These are phyloP conservation scores for Excalfactoria chinensis DNA, from an alignment of 2,113 vertebrate species.

Conservation along the genomic window DNA sequence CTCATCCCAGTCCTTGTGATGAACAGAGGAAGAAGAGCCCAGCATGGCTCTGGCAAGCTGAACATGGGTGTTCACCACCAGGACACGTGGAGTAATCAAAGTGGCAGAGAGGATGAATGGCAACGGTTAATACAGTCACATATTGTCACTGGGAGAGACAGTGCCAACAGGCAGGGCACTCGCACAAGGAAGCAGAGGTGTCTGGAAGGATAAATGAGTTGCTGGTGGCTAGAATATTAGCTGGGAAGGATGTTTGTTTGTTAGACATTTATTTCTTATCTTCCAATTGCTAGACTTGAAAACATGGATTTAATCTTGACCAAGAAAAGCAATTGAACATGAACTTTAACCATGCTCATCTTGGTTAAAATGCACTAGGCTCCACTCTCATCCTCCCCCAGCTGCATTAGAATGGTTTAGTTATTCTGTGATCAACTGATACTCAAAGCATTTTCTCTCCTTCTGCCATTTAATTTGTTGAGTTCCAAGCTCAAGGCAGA, in stretches of 20 bases:
- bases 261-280: neutral
- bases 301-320: neutral
- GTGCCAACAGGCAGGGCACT: neutral
- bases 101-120: fast-evolving
- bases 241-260: fast-evolving
- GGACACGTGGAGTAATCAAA: fast-evolving
- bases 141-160: neutral
- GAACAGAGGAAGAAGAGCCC: neutral
- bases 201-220: fast-evolving
- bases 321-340: neutral
- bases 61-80: fast-evolving
- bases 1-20: neutral
- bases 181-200: neutral
- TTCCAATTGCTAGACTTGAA: neutral
- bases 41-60: fast-evolving
- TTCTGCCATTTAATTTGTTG: neutral
- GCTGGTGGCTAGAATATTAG: neutral
- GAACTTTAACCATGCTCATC: neutral
- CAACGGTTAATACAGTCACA: neutral
- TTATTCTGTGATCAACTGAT: neutral
- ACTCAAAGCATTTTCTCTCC: neutral
- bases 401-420: neutral
- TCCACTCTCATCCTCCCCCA: neutral
- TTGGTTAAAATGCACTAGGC: neutral
- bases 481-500: neutral